A percentile compares a stretch with the other conserved stretches of the same genome.
Conservation (phyloP, 2,113 vertebrate species). For the Crotalus helleri region DNA sequence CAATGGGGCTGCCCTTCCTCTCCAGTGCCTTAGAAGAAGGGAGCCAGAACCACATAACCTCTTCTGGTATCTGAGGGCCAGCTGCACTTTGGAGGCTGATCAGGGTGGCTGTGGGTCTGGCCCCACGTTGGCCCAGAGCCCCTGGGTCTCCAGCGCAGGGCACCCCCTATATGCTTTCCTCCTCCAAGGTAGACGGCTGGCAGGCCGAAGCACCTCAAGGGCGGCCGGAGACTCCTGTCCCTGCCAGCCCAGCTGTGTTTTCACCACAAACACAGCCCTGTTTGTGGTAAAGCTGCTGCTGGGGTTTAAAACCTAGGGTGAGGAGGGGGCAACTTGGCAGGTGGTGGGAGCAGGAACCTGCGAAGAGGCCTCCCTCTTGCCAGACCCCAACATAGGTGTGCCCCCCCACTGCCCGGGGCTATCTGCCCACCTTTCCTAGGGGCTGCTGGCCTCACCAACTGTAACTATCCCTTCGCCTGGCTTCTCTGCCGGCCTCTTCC, state of each 20-base stretch:
- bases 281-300: background rate
- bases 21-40: background rate
- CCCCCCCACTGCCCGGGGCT: background rate
- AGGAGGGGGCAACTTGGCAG: background rate
- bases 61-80: background rate
- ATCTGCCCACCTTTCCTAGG: background rate
- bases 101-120: background rate
- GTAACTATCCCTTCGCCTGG: background rate
- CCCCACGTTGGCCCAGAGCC: background rate
- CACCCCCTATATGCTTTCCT: background rate
- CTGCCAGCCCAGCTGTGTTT: background rate
- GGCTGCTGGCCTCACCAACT: background rate
- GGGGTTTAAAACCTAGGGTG: background rate
- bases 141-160: background rate
- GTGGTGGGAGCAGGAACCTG: background rate
- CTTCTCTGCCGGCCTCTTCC: background rate
- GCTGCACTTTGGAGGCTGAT: background rate
- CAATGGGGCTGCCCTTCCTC: background rate
- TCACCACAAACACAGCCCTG: slow-evolving; percentile 2
- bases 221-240: background rate
- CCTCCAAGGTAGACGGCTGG: background rate
- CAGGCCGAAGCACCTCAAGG: background rate
- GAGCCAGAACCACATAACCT: background rate
- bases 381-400: background rate
- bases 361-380: background rate